These are phyloP conservation scores for Olivierus martensii DNA, from an alignment of 1,140 invertebrate genomes.

Conservation along the genomic window DNA sequence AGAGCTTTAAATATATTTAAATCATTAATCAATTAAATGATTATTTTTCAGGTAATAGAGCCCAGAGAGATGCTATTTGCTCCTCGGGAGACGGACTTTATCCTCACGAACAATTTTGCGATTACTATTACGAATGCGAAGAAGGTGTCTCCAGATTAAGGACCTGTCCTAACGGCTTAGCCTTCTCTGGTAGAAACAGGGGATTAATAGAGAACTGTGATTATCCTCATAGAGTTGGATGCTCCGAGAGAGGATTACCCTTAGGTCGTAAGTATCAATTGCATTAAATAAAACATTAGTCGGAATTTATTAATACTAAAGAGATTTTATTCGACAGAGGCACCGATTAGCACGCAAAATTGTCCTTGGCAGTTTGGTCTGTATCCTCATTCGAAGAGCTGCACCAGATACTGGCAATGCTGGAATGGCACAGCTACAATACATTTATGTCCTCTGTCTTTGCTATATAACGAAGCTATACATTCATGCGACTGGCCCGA, in stretches of 20 bases:
- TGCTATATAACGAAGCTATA: constrained; percentile 77
- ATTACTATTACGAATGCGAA: constrained; percentile 75
- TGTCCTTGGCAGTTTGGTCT: constrained; percentile 87
- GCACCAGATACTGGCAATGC: constrained; percentile 85
- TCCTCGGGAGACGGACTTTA: constrained; percentile 16
- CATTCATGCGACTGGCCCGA: constrained; percentile 82
- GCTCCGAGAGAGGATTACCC: constrained; percentile 6
- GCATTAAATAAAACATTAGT: neutral
- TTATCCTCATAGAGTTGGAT: constrained; percentile 70
- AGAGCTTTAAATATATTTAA: too few species aligned
- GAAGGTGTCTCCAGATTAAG: constrained; percentile 31
- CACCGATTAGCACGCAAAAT: constrained; percentile 65
- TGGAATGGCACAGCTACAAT: constrained; percentile 87
- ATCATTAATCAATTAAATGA: too few species aligned
- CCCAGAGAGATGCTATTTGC: constrained; percentile 5
- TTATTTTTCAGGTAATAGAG: neutral
- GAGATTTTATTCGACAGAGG: constrained; percentile 45
- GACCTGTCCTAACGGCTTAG: constrained; percentile 68
- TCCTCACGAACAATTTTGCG: constrained; percentile 45
- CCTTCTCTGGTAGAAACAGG: constrained; percentile 68
- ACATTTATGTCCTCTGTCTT: constrained; percentile 76
- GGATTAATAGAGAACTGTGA: constrained; percentile 64
- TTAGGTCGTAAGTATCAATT: constrained; percentile 18
- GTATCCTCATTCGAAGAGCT: constrained; percentile 81
- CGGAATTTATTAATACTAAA: neutral